These are phyloP conservation scores for Spatulosminthurus flaviceps DNA, from an alignment of 2,888 invertebrate species.

Conservation along the genomic window DNA sequence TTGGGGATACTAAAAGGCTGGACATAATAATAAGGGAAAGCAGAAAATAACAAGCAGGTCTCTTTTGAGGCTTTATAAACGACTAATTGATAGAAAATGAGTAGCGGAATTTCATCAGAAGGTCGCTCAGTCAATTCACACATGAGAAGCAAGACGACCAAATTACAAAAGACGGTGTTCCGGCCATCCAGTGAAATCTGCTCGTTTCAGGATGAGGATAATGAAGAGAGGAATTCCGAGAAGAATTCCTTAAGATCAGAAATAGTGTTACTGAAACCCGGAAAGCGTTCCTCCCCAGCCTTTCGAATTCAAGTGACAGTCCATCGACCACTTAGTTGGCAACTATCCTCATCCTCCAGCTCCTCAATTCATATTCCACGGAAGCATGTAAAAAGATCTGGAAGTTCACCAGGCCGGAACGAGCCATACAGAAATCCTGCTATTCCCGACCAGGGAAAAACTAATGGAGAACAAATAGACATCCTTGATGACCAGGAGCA, in stretches of 20 bases:
- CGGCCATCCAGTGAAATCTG: not conserved
- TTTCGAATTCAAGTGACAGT: slow-evolving; percentile 57
- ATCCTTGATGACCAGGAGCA: not conserved
- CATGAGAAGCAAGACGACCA: not conserved
- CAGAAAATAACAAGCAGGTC: too few relatives aligned
- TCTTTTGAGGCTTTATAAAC: too few relatives aligned
- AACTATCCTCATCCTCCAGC: slow-evolving; percentile 49
- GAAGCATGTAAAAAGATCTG: slow-evolving; percentile 22
- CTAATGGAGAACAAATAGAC: not conserved
- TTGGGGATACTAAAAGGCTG: too few relatives aligned
- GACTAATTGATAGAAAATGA: too few relatives aligned
- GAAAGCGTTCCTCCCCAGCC: slow-evolving; percentile 49
- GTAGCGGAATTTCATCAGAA: not conserved
- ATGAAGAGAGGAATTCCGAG: not conserved
- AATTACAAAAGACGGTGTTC: not conserved
- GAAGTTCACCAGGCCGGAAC: slow-evolving; percentile 10
- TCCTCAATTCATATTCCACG: slow-evolving; percentile 31
- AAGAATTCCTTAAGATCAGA: slow-evolving; percentile 3
- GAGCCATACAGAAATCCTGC: slow-evolving; percentile 10
- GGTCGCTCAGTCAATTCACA: not conserved
- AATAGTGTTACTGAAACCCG: slow-evolving; percentile 18
- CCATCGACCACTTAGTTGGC: slow-evolving; percentile 57
- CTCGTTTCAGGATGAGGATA: not conserved
- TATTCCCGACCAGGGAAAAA: not conserved
- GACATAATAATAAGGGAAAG: too few relatives aligned